Evolutionary conservation across 2,888 invertebrate genomes (phyloP), one percentile per base, ranked within the genome.

Genomic region (Diloba caeruleocephala): DNA sequence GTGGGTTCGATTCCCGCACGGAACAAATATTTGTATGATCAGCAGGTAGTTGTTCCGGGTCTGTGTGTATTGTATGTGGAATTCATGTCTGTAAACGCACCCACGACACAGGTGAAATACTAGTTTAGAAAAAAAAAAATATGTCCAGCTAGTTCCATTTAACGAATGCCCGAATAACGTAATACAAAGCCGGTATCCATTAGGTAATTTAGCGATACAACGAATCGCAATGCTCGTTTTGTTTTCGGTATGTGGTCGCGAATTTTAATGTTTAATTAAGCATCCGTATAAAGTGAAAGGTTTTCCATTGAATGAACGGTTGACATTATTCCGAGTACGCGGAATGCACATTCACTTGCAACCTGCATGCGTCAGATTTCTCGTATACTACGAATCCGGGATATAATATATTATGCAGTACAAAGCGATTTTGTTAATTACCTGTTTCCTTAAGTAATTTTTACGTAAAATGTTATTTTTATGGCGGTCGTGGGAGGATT

Each of bases 231-330:
- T 32, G 15, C 32, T 2, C 25, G 21, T 26, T 45, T 29, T 5
- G 43, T 25, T 13, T 39, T 33, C 17, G 29, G 49, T 36, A 52
- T 48, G 51, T 38, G 21, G 53, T 42, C 2, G 54, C 50, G 73
- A 72, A 75, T 74, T 36, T 65, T 54, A 74, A 78, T 65, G 44
- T 63, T 53, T 62, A 70, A 74, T 74, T 74, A 74, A 63, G 46
- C 25, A 21, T 37, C 43, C 41, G 62, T 65, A 66, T 66, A 54
- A 66, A 79, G 79, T 78, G 79, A 79, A 79, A 79, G 79, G 78
- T 62, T 39, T 64, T 62, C 57, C 68, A 66, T 54, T 61, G 64
- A 70, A 71, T 29, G 29, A 29, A 29, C 29, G 44, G 43, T 54
- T 48, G 62, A 44, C 61, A 58, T 55, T 60, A 61, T 67, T 67